Percentiles rank a stretch among this genome's conserved stretches.
phyloP scores from a whole-genome alignment of 1,140 invertebrate genomes.

The Aricia agestis region DNA sequence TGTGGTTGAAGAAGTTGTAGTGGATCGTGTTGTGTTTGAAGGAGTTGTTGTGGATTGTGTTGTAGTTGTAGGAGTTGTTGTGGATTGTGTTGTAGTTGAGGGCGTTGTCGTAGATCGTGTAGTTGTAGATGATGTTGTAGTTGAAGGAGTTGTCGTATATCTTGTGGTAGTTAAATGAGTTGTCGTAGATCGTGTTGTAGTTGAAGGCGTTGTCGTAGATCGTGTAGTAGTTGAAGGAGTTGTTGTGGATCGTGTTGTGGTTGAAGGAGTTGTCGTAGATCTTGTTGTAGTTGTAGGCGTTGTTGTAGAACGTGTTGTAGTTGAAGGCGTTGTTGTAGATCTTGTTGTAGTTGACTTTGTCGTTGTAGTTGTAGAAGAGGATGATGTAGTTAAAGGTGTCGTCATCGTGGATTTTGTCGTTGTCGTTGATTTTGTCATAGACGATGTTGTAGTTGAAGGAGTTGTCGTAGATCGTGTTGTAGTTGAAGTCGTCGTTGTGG shows the following conservation, averaged over 20 bases:
- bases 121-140: neutral
- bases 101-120: neutral
- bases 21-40: neutral
- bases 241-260: neutral
- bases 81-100: neutral
- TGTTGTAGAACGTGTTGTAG: neutral
- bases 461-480: neutral
- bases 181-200: neutral
- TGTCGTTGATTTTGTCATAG: neutral
- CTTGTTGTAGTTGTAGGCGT: neutral
- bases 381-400: neutral
- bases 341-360: neutral
- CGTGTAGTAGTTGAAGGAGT: neutral
- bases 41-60: neutral
- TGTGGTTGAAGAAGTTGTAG: neutral
- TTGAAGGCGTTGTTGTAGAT: neutral
- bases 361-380: no score
- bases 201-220: neutral
- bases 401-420: neutral
- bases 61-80: neutral
- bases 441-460: neutral
- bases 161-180: neutral
- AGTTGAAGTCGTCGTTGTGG: neutral
- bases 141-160: neutral
- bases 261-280: neutral